These are phyloP conservation scores for Upupa epops DNA, from an alignment of 2,113 vertebrate species.

Conservation along the genomic window DNA sequence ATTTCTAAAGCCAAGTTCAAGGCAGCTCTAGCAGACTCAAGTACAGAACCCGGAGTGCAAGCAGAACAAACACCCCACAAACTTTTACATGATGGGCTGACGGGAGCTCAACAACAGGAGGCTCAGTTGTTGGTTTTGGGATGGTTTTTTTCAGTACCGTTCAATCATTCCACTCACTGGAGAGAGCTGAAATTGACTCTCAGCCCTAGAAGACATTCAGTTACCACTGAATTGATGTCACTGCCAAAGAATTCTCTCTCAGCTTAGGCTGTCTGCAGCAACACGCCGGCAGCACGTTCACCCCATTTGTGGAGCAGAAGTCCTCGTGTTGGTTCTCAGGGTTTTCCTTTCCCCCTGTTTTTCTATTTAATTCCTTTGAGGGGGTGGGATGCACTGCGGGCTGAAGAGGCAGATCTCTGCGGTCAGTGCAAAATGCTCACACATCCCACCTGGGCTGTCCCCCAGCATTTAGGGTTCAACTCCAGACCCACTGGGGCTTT, in stretches of 20 bases:
- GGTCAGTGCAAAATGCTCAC: accelerated
- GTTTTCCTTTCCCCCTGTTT: not conserved
- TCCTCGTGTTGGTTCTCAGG: not conserved
- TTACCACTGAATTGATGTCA: slow-evolving; percentile 65
- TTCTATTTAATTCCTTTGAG: not conserved
- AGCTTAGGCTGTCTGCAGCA: slow-evolving; percentile 61
- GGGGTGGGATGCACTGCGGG: accelerated
- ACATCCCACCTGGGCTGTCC: not conserved
- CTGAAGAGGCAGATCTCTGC: not conserved
- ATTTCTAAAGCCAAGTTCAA: not conserved
- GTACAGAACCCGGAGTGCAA: not conserved
- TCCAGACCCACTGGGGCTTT: not conserved
- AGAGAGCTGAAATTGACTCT: slow-evolving; percentile 53
- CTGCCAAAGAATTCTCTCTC: slow-evolving; percentile 65
- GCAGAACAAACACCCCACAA: not conserved
- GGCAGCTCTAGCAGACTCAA: not conserved
- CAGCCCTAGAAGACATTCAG: slow-evolving; percentile 53
- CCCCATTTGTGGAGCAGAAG: not conserved
- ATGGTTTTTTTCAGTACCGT: not conserved
- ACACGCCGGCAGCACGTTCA: slow-evolving; percentile 41
- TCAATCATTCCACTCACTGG: slow-evolving; percentile 23
- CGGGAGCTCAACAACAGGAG: not conserved
- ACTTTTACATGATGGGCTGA: not conserved
- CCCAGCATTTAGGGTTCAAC: not conserved
- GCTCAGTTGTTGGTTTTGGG: not conserved